A percentile compares a stretch with the other conserved stretches of the same genome.
phyloP scores from a whole-genome alignment of 2,113 vertebrate species.

The Megaceryle torquata region DNA sequence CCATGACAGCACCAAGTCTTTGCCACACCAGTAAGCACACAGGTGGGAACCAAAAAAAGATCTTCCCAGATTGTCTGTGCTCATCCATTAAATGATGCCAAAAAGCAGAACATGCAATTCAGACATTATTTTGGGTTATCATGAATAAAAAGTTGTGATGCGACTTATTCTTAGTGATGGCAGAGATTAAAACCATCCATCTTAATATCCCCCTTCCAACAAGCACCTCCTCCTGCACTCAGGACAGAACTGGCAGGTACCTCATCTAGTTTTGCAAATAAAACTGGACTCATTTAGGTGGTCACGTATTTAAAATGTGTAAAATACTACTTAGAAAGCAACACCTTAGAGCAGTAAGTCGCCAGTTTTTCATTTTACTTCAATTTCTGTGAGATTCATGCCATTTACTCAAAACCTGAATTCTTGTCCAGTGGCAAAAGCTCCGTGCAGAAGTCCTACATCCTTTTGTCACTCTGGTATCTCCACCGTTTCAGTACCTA shows the following conservation, averaged over 20 bases:
- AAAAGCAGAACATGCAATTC: background rate
- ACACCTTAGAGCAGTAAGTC: background rate
- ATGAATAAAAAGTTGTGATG: background rate
- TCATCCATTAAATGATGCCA: background rate
- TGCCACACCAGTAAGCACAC: background rate
- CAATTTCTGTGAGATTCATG: background rate
- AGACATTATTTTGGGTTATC: background rate
- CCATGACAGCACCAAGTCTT: background rate
- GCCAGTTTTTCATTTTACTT: background rate
- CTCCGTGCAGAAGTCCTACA: background rate
- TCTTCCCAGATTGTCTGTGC: background rate
- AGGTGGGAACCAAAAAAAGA: background rate
- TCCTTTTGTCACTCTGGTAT: background rate
- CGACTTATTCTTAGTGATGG: background rate
- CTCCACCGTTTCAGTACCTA: background rate
- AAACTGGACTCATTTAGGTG: background rate
- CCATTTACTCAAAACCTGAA: background rate
- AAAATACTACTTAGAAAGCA: background rate
- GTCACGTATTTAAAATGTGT: background rate
- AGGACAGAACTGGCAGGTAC: background rate
- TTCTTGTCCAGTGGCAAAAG: background rate
- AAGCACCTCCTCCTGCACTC: background rate
- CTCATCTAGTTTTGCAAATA: background rate
- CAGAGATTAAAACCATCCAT: background rate
- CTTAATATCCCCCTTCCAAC: background rate